Conservation (phyloP, 2,797 vertebrate genomes). For the Threskiornis aethiopicus region DNA sequence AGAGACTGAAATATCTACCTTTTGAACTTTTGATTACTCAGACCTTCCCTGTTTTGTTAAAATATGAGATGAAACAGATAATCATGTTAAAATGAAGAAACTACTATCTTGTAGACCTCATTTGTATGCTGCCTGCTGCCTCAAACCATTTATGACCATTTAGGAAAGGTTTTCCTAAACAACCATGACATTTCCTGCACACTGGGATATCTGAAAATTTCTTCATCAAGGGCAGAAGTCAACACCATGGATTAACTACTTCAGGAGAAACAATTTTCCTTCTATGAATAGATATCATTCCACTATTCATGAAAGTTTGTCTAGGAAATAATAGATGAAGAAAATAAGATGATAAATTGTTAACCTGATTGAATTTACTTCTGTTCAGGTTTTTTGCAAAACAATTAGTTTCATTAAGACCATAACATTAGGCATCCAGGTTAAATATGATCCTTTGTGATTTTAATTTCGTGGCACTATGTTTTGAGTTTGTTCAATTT, state of each 20-base stretch:
- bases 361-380: conserved; percentile 7
- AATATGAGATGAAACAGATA: not conserved
- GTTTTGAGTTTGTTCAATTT: not conserved
- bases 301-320: not conserved
- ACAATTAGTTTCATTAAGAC: not conserved
- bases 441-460: not conserved
- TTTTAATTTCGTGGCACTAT: not conserved
- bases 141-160: not conserved
- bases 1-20: not conserved
- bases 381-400: conserved; percentile 27
- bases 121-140: not conserved
- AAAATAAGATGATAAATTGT: not conserved
- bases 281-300: not conserved
- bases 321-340: conserved; percentile 10
- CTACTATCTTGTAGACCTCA: not conserved
- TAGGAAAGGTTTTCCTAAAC: not conserved
- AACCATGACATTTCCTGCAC: not conserved
- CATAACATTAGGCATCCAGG: not conserved
- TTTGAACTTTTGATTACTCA: not conserved
- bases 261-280: not conserved
- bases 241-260: not conserved
- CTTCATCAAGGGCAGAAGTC: not conserved
- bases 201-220: not conserved
- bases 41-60: not conserved
- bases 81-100: not conserved